phyloP scores from a whole-genome alignment of 2,113 vertebrate genomes.

The Candoia aspera region DNA sequence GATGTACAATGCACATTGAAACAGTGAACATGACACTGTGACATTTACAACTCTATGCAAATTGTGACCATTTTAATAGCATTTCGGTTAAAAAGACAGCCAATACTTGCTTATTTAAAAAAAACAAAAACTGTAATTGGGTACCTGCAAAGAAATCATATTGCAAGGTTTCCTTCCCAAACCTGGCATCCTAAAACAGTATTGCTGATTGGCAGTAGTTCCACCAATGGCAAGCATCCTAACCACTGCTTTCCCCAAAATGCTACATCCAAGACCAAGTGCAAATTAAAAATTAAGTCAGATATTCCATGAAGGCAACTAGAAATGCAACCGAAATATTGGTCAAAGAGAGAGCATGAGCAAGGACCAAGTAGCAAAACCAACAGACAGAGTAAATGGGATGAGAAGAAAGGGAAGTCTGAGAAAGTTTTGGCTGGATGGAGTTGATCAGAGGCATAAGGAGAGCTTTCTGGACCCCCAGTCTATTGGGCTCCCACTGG shows the following conservation, averaged over 20 bases:
- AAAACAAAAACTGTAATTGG: not conserved
- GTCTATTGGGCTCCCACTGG: not conserved
- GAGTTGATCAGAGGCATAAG: not conserved
- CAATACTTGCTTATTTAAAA: not conserved
- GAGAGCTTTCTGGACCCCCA: not conserved
- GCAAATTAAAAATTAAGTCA: not conserved
- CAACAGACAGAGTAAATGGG: not conserved
- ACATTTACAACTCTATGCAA: not conserved
- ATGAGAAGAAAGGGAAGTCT: not conserved
- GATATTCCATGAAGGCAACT: not conserved
- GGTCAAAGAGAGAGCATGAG: not conserved
- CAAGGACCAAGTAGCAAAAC: not conserved
- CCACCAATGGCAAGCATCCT: not conserved
- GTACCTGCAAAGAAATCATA: not conserved
- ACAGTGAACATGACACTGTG: too few relatives aligned
- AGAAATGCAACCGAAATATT: not conserved
- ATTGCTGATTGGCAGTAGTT: not conserved
- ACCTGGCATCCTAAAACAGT: not conserved
- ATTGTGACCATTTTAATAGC: not conserved
- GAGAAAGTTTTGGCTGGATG: not conserved
- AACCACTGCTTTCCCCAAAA: not conserved
- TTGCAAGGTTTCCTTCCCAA: not conserved
- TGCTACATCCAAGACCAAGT: not conserved
- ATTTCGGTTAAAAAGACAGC: not conserved
- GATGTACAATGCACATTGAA: too few relatives aligned